Evolutionary conservation across 2,888 invertebrate species (phyloP).

Genomic region (Melinaea marsaeus): DNA sequence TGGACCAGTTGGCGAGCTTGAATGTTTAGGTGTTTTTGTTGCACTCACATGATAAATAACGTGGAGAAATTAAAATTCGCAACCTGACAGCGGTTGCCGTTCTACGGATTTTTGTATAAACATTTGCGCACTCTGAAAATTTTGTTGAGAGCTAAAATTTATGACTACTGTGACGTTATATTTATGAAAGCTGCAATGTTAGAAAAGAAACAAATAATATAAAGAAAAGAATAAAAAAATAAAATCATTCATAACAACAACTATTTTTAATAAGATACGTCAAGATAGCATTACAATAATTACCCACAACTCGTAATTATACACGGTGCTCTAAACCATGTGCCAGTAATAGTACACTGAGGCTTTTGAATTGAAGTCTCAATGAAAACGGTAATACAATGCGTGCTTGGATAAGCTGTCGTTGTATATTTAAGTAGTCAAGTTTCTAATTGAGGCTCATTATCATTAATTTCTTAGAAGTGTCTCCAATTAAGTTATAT

Average conservation of each 20-base stretch:
- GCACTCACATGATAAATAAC: slow-evolving; percentile 53
- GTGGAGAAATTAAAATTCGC: slow-evolving; percentile 51
- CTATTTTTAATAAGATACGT: too few relatives aligned
- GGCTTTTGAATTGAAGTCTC: slow-evolving; percentile 6
- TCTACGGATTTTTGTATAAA: slow-evolving; percentile 13
- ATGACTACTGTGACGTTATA: slow-evolving; percentile 4
- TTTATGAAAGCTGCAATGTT: not conserved
- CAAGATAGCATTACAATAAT: too few relatives aligned
- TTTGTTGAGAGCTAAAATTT: slow-evolving; percentile 5
- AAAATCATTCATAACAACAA: too few relatives aligned
- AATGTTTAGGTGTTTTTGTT: slow-evolving; percentile 23
- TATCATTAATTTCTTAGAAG: slow-evolving; percentile 39
- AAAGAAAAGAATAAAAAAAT: too few relatives aligned
- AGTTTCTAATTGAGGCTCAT: slow-evolving; percentile 36
- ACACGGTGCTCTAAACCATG: too few relatives aligned
- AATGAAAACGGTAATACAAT: slow-evolving; percentile 23
- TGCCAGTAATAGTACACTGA: not conserved
- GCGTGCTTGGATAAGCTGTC: slow-evolving; percentile 11
- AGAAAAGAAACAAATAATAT: too few relatives aligned
- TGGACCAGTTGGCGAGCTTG: slow-evolving; percentile 11
- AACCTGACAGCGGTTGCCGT: slow-evolving; percentile 24
- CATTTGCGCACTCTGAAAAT: slow-evolving; percentile 2
- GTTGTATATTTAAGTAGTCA: slow-evolving; percentile 20
- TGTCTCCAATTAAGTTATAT: slow-evolving; percentile 32
- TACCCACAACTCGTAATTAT: too few relatives aligned